These are phyloP conservation scores for Aphelenchoides bicaudatus DNA, from an alignment of 2,888 invertebrate species.

Conservation along the genomic window DNA sequence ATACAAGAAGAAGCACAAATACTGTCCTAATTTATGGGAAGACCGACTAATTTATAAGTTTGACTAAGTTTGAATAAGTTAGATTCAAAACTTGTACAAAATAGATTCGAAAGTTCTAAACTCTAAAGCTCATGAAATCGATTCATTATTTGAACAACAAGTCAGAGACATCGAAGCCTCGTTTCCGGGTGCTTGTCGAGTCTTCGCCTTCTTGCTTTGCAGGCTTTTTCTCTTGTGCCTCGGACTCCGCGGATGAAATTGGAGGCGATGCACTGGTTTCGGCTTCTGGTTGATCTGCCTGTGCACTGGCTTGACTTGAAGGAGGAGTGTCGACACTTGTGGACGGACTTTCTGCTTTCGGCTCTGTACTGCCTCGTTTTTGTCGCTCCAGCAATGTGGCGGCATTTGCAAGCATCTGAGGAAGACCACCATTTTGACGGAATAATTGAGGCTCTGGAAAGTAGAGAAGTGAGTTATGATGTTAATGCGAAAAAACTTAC, in stretches of 20 bases:
- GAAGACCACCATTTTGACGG: conserved; percentile 2
- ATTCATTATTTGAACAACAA: conserved; percentile 12
- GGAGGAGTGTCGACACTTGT: not conserved
- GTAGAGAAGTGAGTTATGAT: too few relatives aligned
- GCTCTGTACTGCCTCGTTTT: too few relatives aligned
- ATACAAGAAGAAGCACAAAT: too few relatives aligned
- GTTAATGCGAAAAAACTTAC: conserved; percentile 3
- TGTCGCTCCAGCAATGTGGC: not conserved
- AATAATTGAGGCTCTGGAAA: too few relatives aligned
- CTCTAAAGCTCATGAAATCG: too few relatives aligned
- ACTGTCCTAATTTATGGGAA: too few relatives aligned
- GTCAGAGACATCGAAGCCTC: conserved; percentile 19
- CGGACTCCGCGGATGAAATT: not conserved
- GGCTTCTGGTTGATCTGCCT: not conserved
- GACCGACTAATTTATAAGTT: too few relatives aligned
- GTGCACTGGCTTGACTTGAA: conserved; percentile 1
- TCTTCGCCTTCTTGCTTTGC: not conserved
- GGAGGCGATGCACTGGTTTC: conserved; percentile 5
- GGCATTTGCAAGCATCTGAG: conserved; percentile 1
- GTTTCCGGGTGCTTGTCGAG: not conserved
- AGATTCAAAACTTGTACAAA: too few relatives aligned
- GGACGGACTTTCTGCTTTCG: not conserved
- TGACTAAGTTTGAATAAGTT: too few relatives aligned
- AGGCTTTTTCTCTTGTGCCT: conserved; percentile 4
- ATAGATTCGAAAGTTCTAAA: too few relatives aligned